Evolutionary conservation across 2,797 vertebrate genomes (phyloP).

Genomic region (Tauraco hartlaubi): DNA sequence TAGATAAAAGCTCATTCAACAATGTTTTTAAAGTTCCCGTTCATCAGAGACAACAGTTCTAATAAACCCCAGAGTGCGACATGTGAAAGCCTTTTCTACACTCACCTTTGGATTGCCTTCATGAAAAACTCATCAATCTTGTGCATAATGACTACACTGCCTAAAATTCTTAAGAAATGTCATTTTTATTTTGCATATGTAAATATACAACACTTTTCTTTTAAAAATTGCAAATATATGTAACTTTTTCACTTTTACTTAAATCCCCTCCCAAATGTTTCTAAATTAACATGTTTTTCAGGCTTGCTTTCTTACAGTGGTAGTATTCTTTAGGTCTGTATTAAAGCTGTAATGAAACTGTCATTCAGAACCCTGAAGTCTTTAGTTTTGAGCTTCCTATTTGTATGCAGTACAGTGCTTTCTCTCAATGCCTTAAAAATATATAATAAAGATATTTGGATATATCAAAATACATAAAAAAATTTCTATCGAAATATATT

Average conservation of each 20-base stretch:
- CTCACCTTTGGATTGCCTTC: slow-evolving; percentile 81
- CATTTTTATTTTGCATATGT: not conserved
- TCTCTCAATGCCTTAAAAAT: not conserved
- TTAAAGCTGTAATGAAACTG: not conserved
- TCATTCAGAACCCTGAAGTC: not conserved
- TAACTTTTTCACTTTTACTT: slow-evolving; percentile 23
- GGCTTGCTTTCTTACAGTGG: not conserved
- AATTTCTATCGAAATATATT: not conserved
- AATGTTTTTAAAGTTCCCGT: slow-evolving; percentile 37
- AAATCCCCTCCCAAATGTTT: not conserved
- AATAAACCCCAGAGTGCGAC: slow-evolving; percentile 19
- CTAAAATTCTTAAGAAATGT: not conserved
- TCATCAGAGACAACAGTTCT: slow-evolving; percentile 59
- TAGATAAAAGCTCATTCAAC: slow-evolving; percentile 56
- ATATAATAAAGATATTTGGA: not conserved
- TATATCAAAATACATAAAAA: not conserved
- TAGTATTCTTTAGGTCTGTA: not conserved
- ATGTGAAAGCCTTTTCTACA: not conserved
- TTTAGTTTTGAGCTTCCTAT: not conserved
- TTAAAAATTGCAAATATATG: not conserved
- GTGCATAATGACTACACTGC: not conserved
- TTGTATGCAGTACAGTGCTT: not conserved
- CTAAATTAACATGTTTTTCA: slow-evolving; percentile 36
- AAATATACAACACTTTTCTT: not conserved
- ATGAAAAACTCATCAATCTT: slow-evolving; percentile 75